phyloP scores from a whole-genome alignment of 2,888 invertebrate species.

The Pristionchus maxplancki region DNA sequence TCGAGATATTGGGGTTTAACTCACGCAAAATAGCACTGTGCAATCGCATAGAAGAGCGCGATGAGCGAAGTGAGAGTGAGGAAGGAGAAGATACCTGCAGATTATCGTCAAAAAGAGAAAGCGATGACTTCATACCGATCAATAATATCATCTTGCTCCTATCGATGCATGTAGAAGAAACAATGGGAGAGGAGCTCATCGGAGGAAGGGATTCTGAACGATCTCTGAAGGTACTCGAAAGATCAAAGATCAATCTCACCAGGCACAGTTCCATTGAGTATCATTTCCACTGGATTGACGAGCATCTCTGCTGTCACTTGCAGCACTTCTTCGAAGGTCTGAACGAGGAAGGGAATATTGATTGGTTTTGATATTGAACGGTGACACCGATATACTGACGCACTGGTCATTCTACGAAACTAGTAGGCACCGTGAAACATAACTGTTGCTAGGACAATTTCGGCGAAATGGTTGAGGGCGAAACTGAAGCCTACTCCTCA shows the following conservation, averaged over 20 bases:
- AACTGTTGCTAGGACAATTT: no score
- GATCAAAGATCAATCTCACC: conserved; percentile 14
- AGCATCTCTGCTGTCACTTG: conserved; percentile 50
- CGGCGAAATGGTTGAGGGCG: no score
- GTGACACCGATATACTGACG: neutral
- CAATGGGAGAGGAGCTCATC: conserved; percentile 22
- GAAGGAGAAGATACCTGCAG: conserved; percentile 25
- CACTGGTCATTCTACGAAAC: neutral
- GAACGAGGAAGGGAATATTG: neutral
- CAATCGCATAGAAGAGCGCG: conserved; percentile 26
- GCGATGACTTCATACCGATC: neutral
- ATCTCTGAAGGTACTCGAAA: neutral
- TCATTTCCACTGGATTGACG: conserved; percentile 15
- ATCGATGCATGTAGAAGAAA: conserved; percentile 23
- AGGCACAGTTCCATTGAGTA: conserved; percentile 30
- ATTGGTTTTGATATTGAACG: neutral
- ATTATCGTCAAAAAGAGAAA: neutral
- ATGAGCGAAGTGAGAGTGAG: conserved; percentile 41
- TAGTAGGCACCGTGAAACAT: neutral
- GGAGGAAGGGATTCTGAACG: conserved; percentile 16
- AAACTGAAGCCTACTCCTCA: neutral
- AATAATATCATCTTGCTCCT: conserved; percentile 9
- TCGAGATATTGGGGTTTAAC: no score
- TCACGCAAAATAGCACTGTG: conserved; percentile 22
- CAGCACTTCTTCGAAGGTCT: conserved; percentile 25